These are phyloP conservation scores for Plectrocnemia conspersa DNA, from an alignment of 1,140 invertebrate species.

Conservation along the genomic window DNA sequence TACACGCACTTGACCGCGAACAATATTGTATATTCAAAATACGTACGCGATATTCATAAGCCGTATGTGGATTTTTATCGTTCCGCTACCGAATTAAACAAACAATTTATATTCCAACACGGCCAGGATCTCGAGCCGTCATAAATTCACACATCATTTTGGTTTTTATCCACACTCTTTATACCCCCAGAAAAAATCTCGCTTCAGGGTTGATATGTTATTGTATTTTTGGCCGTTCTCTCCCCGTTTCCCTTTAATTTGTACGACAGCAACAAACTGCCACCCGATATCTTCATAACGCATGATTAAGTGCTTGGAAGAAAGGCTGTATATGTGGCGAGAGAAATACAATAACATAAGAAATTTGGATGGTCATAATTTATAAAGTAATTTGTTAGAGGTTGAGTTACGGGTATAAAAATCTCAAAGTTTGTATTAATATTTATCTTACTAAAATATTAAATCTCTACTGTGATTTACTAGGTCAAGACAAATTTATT, in stretches of 20 bases:
- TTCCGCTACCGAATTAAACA: slow-evolving; percentile 32
- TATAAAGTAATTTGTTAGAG: too few relatives aligned
- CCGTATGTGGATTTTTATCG: slow-evolving; percentile 8
- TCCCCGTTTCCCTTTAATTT: slow-evolving; percentile 8
- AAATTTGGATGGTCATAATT: too few relatives aligned
- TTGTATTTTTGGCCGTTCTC: neutral
- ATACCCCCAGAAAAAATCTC: neutral
- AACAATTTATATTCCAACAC: slow-evolving; percentile 32
- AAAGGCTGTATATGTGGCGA: too few relatives aligned
- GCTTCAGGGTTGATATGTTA: neutral
- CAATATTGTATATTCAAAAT: too few relatives aligned
- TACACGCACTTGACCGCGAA: too few relatives aligned
- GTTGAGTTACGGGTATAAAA: too few relatives aligned
- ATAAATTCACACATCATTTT: slow-evolving; percentile 36
- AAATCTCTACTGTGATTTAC: slow-evolving; percentile 15
- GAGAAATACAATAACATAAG: too few relatives aligned
- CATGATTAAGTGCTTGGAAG: too few relatives aligned
- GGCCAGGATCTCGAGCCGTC: slow-evolving; percentile 20
- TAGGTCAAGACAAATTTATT: too few relatives aligned
- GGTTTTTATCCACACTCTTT: slow-evolving; percentile 14
- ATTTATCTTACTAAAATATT: too few relatives aligned
- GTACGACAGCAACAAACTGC: slow-evolving; percentile 14
- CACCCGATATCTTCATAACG: slow-evolving; percentile 17
- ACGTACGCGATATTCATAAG: slow-evolving; percentile 17
- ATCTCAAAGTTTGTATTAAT: too few relatives aligned